Evolutionary conservation across 2,888 invertebrate genomes (phyloP).

Genomic region (Dynastes maya): DNA sequence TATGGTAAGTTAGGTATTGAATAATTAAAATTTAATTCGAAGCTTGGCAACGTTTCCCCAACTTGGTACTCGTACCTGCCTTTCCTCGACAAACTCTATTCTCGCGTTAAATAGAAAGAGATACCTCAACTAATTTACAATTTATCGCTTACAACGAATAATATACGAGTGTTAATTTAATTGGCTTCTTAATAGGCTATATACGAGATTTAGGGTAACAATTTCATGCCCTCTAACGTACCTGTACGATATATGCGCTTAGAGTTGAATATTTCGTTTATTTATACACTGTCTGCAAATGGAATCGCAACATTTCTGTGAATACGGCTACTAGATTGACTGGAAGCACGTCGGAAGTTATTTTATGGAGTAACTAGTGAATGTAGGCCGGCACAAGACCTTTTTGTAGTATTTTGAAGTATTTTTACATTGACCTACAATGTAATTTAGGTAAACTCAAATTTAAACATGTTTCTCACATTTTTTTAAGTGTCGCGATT

Average conservation of each 20-base stretch:
- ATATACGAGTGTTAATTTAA: conserved; percentile 48
- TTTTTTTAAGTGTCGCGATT: too few relatives aligned
- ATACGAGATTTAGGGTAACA: conserved; percentile 48
- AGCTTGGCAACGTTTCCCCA: conserved; percentile 18
- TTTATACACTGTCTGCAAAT: neutral
- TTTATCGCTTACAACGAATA: conserved; percentile 46
- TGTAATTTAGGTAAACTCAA: too few relatives aligned
- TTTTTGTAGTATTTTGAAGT: too few relatives aligned
- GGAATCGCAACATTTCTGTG: neutral
- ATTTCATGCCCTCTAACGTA: conserved; percentile 31
- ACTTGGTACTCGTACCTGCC: neutral
- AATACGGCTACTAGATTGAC: too few relatives aligned
- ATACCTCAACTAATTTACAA: conserved; percentile 49
- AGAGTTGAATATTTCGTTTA: conserved; percentile 6
- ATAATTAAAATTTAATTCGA: conserved; percentile 45
- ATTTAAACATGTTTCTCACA: too few relatives aligned
- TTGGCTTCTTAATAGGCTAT: conserved; percentile 49
- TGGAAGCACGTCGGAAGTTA: too few relatives aligned
- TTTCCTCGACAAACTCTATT: conserved; percentile 6
- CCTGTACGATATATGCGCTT: neutral
- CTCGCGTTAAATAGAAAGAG: conserved; percentile 45
- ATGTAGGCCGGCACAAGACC: too few relatives aligned
- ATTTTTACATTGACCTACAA: too few relatives aligned
- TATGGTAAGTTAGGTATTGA: conserved; percentile 21
- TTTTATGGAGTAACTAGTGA: too few relatives aligned